These are phyloP conservation scores for Plodia interpunctella DNA, from an alignment of 1,140 invertebrate species.

Conservation along the genomic window DNA sequence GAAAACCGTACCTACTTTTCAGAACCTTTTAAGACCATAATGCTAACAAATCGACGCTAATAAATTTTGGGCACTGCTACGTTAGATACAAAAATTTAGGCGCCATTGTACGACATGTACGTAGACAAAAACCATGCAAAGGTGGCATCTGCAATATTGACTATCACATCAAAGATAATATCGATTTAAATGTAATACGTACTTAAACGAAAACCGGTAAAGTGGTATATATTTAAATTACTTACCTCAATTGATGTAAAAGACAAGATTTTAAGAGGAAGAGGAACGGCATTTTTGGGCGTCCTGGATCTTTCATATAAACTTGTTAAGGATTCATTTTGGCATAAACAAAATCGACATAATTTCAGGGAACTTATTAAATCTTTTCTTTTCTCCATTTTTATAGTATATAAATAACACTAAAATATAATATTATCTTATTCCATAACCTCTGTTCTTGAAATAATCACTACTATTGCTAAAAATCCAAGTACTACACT, in stretches of 20 bases:
- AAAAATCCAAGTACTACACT: constrained; percentile 19
- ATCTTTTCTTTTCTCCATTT: constrained; percentile 80
- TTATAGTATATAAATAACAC: constrained; percentile 26
- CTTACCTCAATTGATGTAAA: constrained; percentile 86
- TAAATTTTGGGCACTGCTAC: not conserved
- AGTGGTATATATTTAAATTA: constrained; percentile 13
- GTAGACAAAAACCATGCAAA: constrained; percentile 31
- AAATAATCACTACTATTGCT: constrained; percentile 23
- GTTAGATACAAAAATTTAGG: constrained; percentile 16
- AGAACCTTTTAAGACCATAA: no score
- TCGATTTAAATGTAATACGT: constrained; percentile 3
- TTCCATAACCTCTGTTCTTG: constrained; percentile 48
- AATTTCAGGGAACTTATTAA: constrained; percentile 79
- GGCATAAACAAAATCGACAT: constrained; percentile 84
- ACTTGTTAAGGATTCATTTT: constrained; percentile 78
- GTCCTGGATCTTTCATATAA: constrained; percentile 80
- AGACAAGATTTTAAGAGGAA: constrained; percentile 85
- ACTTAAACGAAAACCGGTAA: not conserved
- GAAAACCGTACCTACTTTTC: not conserved
- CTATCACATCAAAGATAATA: not conserved
- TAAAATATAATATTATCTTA: constrained; percentile 27
- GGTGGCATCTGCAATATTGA: constrained; percentile 31
- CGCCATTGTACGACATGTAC: constrained; percentile 36
- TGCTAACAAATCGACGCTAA: not conserved
- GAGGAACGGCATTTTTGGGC: constrained; percentile 78